Evolutionary conservation across 2,888 invertebrate genomes (phyloP).

Genomic region (Mactromeris polynyma): DNA sequence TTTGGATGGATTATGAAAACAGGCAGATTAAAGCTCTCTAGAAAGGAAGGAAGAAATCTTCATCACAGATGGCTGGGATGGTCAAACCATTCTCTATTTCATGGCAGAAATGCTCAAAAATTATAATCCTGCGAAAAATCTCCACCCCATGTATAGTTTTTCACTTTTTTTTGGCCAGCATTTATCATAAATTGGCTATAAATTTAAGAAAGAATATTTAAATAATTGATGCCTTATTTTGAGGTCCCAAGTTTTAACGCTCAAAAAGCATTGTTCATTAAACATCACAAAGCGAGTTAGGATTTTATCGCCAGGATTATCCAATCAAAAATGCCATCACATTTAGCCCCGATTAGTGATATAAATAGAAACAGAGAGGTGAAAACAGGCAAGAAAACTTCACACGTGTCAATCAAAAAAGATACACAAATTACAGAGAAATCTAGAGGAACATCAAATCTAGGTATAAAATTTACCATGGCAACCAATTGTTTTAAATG

Average conservation of each 20-base stretch:
- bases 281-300: constrained; percentile 44
- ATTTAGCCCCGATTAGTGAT: constrained; percentile 64
- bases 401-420: constrained; percentile 56
- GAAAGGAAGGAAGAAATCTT: constrained; percentile 21
- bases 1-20: constrained; percentile 16
- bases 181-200: background rate
- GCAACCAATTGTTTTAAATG: constrained; percentile 26
- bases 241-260: background rate
- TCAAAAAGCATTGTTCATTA: background rate
- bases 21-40: constrained; percentile 33
- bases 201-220: background rate
- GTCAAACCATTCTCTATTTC: background rate
- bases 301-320: constrained; percentile 52
- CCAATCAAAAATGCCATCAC: constrained; percentile 31
- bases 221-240: background rate
- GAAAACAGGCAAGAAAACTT: constrained; percentile 52
- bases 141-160: background rate
- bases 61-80: constrained; percentile 25
- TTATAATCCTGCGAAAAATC: constrained; percentile 43
- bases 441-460: constrained; percentile 48
- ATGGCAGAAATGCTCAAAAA: background rate
- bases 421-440: constrained; percentile 50
- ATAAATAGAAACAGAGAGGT: constrained; percentile 41
- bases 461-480: constrained; percentile 32
- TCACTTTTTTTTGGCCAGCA: background rate